Conservation (phyloP, 2,113 vertebrate genomes). For the Clarias magur region DNA sequence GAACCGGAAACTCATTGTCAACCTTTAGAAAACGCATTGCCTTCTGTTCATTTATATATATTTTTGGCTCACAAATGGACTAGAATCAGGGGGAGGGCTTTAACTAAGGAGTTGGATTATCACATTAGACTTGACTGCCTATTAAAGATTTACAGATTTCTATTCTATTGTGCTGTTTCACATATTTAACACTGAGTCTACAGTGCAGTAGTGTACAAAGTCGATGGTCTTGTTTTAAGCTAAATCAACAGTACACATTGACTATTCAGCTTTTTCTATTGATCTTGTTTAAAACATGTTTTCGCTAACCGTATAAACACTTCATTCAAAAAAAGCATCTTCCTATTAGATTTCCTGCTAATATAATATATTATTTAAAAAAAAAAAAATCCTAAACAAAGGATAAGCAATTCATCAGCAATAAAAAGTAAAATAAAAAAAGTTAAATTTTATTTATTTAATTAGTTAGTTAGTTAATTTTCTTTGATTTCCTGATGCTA, state of each 20-base stretch:
- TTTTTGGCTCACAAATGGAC: not conserved
- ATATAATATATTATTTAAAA: no score
- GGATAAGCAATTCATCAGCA: no score
- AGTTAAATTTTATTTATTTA: no score
- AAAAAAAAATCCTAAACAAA: no score
- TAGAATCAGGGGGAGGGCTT: slow-evolving; percentile 16
- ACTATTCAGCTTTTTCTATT: no score
- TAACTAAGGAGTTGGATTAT: not conserved
- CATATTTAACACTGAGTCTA: not conserved
- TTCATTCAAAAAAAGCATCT: no score
- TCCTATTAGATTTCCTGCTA: no score
- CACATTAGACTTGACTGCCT: not conserved
- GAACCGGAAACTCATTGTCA: slow-evolving; percentile 46
- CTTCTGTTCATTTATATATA: slow-evolving; percentile 41
- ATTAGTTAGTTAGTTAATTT: no score
- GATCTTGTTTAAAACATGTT: no score
- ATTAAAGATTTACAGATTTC: not conserved
- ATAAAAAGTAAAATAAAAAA: no score
- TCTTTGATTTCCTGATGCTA: no score
- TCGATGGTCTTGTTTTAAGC: not conserved
- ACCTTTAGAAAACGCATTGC: not conserved
- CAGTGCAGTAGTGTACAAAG: not conserved
- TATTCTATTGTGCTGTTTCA: not conserved
- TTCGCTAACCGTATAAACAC: no score
- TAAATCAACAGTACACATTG: not conserved